Evolutionary conservation across 2,113 vertebrate genomes (phyloP), one percentile per base, ranked within the genome.

Genomic region (Indri indri): DNA sequence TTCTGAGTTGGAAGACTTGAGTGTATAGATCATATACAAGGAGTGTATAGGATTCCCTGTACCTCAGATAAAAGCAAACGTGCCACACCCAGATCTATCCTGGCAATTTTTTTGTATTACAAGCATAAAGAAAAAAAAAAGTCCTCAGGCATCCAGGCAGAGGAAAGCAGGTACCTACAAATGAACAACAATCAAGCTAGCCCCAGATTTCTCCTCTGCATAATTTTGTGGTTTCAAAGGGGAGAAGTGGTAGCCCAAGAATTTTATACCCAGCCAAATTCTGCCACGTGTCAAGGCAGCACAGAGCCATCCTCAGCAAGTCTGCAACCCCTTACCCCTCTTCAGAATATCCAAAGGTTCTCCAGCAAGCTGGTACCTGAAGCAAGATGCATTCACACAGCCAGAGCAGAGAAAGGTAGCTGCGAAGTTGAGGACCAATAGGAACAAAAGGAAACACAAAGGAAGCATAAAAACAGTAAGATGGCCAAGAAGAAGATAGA

Each of bases 111-210:
- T 88, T 66, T 70, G 6, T 96, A 79, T 91, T 86, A 63, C 34
- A 95, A 93, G 89, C 95, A 90, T n/a, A 81, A 95, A 59, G 34
- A 42, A 4, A 45, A 85, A 94, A 45, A 52, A 79, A 37, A 11
- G 47, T 37, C 8, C 87, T 94, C 5, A 57, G 63, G 16, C 4
- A 37, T 71, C 57, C 32, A 90, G 30, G 76, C 32, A 80, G 81
- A 90, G 82, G 63, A 95, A 90, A 83, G 52, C 57, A 84, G 83
- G n/a, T 47, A 57, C 14, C 82, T 85, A 45, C 59, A 95, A 77
- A 22, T 81, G n/a, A 95, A 27, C 23, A 82, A 59, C 16, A 45
- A 22, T 34, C 32, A 30, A 42, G 88, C 10, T 61, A 45, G 37
- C 52, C 66, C 65, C 27, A 14, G 12, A 82, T 76, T 94, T 79